Evolutionary conservation across 2,888 invertebrate species (phyloP), one percentile per base, ranked within the genome.

Genomic region (Escarpia spicata): DNA sequence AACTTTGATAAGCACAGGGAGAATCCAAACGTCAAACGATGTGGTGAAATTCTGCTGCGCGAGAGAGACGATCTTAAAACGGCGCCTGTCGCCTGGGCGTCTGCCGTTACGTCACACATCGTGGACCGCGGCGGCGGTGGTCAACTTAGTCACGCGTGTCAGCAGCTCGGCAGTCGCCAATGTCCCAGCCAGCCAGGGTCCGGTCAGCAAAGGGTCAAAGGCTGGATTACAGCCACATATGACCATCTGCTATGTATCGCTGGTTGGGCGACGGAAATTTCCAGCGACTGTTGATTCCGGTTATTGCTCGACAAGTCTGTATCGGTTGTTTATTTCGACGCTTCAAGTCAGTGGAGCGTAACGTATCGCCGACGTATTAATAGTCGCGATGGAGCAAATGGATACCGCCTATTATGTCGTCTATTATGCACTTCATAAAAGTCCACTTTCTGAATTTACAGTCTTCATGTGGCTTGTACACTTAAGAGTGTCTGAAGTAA

Each of bases 221-320:
- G 75, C 75, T 75, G 75, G 75, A 75, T 75, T 75, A 75, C 75
- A 75, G 75, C 75, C 75, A 75, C 15, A 75, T 75, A 75, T 75
- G 75, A 75, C 26, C 75, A 75, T 6, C 75, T 75, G 75, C 75
- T 26, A 75, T 75, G 26, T n/a, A 26, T 75, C 26, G 75, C 75
- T 3, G 6, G 75, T 2, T 26, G 75, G 75, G 4, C 75, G 75
- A 75, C n/a, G 75, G 75, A 75, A 75, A 75, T 75, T n/a, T 75
- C 75, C 75, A 75, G 6, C n/a, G 75, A 75, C n/a, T 75, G 75
- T 75, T 75, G 75, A 75, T 75, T 26, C 75, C 75, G 4, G 19
- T 75, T 26, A 75, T 75, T 75, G 75, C 75, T 26, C 75, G 19
- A 75, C 75, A 75, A 19, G 19, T 75, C 75, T 75, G n/a, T 19